Evolutionary conservation across 1,140 invertebrate genomes (phyloP).

Genomic region (Stegodyphus mimosarum): DNA sequence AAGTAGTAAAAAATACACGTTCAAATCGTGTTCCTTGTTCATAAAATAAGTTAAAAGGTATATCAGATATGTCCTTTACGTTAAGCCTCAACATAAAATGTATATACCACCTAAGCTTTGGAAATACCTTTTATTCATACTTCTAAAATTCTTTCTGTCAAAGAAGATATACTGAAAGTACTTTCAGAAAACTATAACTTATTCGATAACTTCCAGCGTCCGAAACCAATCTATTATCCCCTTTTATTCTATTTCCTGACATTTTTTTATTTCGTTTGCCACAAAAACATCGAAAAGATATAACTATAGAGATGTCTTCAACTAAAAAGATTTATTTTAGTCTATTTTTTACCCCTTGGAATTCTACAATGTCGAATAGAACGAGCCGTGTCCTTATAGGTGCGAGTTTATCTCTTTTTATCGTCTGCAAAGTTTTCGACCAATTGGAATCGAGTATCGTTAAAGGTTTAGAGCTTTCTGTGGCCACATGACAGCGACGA

Average conservation of each 20-base stretch:
- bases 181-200: constrained; percentile 46
- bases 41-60: not conserved
- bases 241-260: constrained; percentile 32
- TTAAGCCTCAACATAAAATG: not conserved
- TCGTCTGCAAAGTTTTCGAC: constrained; percentile 48
- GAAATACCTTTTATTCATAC: not conserved
- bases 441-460: constrained; percentile 44
- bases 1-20: not conserved
- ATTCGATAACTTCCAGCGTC: constrained; percentile 43
- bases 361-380: constrained; percentile 26
- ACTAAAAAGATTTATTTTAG: constrained; percentile 53
- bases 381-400: constrained; percentile 9
- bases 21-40: not conserved
- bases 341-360: constrained; percentile 41
- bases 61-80: not conserved
- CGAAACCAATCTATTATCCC: constrained; percentile 34
- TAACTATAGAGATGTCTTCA: constrained; percentile 39
- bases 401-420: constrained; percentile 49
- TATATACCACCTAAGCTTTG: not conserved
- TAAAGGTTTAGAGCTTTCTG: not conserved
- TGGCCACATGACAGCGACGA: constrained; percentile 2
- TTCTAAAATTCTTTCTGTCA: constrained; percentile 25
- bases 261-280: constrained; percentile 35
- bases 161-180: constrained; percentile 18
- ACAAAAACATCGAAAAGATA: constrained; percentile 41